A percentile compares a stretch with the other conserved stretches of the same genome.
Conservation (phyloP, 2,113 vertebrate genomes). For the Labrus mixtus region DNA sequence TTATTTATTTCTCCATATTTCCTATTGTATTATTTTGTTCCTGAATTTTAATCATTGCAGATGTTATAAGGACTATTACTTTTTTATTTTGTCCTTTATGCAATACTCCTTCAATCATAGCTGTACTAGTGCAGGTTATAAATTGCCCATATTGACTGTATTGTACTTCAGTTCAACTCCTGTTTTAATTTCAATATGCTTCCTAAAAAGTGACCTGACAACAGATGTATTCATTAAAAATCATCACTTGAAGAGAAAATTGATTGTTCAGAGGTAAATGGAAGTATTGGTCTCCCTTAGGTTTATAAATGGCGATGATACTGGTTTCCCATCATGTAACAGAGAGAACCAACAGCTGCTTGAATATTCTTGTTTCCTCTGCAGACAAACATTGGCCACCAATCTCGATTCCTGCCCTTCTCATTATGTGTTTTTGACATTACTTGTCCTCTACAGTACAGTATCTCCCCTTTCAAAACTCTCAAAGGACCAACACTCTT, state of each 20-base stretch:
- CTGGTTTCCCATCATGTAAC: constrained; percentile 54
- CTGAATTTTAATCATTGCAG: too few relatives aligned
- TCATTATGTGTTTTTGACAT: constrained; percentile 66
- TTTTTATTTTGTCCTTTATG: too few relatives aligned
- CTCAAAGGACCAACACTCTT: constrained; percentile 57
- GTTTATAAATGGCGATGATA: constrained; percentile 37
- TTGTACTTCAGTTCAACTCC: neutral
- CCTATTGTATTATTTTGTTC: too few relatives aligned
- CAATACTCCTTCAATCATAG: too few relatives aligned
- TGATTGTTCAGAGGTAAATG: constrained; percentile 1
- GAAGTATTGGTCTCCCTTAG: constrained; percentile 27
- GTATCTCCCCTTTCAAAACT: constrained; percentile 28
- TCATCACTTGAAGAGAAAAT: neutral
- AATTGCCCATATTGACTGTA: too few relatives aligned
- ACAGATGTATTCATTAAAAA: neutral
- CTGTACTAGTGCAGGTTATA: too few relatives aligned
- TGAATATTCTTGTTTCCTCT: constrained; percentile 51
- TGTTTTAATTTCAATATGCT: neutral
- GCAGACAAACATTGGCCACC: constrained; percentile 33
- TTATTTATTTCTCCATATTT: too few relatives aligned
- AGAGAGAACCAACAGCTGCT: constrained; percentile 46
- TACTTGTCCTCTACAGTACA: constrained; percentile 42
- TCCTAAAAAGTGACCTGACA: neutral
- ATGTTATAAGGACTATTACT: too few relatives aligned
- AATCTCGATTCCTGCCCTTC: constrained; percentile 54